Evolutionary conservation across 2,113 vertebrate species (phyloP), one percentile per base, ranked within the genome.

Genomic region (Epinephelus moara): DNA sequence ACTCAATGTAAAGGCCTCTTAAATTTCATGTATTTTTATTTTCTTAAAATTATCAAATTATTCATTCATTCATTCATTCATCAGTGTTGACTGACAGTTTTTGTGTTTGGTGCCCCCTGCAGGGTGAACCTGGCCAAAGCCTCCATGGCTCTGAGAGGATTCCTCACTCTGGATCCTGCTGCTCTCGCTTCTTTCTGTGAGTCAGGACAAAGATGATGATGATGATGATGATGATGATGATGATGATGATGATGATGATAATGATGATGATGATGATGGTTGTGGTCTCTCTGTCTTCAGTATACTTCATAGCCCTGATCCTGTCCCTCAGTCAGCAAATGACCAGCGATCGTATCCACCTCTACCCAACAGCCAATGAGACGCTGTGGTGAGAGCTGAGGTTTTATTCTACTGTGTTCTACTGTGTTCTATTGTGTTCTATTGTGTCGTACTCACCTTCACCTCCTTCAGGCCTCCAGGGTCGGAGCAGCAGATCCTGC

Each of bases 271-370:
- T 21, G 15, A 3, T 0, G 1, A 40, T 14, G 69, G 40, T 40
- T 0, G 9, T 40, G 30, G 57, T 1, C 0, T 49, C 6, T 86
- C 6, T 85, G 0, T 87, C 6, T 64, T 66, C 86, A 99, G 98
- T 99, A 80, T 99, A 99, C 72, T 98, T 98, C 86, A 94, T 96
- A 70, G 97, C 98, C 70, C 96, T 99, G 72, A 94, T 95, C 70
- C 95, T 99, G 63, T 97, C 96, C 55, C 95, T 99, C 89, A 99
- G 97, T 93, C 98, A 99, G 89, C 98, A 99, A 89, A 98, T 97
- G 97, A 98, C 97, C 42, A 98, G 97, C 80, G 98, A 99, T 91
- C 97, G 96, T 77, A 97, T 99, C 90, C 96, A 98, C 92, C 96
- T 98, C 49, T 98, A 98, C 79, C 95, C 94, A 1, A 94, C 94